Evolutionary conservation across 2,888 invertebrate genomes (phyloP).

Genomic region (Mechanitis messenoides): DNA sequence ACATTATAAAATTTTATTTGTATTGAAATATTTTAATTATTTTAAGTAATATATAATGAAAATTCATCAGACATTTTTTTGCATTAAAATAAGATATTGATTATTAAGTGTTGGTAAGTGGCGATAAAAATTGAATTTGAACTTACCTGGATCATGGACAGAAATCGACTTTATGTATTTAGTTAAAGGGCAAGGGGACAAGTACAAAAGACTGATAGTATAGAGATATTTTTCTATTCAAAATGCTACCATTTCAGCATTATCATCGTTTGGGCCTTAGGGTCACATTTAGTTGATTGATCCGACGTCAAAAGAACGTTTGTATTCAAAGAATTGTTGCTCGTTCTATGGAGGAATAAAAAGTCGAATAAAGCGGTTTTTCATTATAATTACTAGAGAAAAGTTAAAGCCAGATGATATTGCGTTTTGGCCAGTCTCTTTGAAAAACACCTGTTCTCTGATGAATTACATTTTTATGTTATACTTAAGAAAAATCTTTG

Average conservation of each 20-base stretch:
- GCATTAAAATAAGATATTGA: too few relatives aligned
- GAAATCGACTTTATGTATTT: neutral
- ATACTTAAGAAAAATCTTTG: neutral
- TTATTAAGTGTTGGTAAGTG: too few relatives aligned
- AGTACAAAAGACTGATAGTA: conserved; percentile 10
- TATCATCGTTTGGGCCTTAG: conserved; percentile 22
- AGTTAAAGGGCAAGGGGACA: conserved; percentile 9
- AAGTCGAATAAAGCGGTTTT: conserved; percentile 33
- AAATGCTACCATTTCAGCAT: conserved; percentile 15
- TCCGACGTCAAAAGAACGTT: conserved; percentile 40
- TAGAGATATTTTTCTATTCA: conserved; percentile 19
- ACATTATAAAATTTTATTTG: too few relatives aligned
- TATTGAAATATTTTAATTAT: too few relatives aligned
- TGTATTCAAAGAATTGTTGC: conserved; percentile 44
- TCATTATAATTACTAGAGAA: conserved; percentile 23
- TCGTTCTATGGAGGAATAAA: conserved; percentile 40
- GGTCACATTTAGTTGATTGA: conserved; percentile 54
- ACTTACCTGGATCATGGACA: neutral
- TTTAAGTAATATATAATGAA: too few relatives aligned
- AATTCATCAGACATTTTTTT: too few relatives aligned
- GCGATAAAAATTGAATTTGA: too few relatives aligned
- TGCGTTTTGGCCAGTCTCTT: conserved; percentile 15
- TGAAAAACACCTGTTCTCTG: conserved; percentile 8
- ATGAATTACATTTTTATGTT: neutral
- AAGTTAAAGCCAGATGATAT: conserved; percentile 22